These are phyloP conservation scores for Hybos culiciformis DNA, from an alignment of 2,888 invertebrate genomes.

Conservation along the genomic window DNA sequence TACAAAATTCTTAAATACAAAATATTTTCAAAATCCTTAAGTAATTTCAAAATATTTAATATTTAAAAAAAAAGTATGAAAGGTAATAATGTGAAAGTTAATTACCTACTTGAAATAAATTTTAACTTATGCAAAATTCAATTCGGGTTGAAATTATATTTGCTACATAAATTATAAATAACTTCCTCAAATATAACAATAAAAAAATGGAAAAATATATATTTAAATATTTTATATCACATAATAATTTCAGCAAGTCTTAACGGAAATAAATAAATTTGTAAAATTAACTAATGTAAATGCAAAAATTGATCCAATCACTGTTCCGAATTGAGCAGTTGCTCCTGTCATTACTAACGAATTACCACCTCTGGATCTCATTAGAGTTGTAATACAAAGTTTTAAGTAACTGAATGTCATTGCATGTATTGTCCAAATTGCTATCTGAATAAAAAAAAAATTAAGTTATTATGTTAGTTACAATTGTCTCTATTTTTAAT, in stretches of 20 bases:
- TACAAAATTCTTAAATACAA: no score
- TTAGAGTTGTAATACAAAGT: conserved; percentile 54
- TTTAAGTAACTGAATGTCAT: conserved; percentile 55
- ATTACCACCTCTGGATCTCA: conserved; percentile 48
- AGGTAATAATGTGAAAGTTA: no score
- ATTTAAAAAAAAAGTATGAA: no score
- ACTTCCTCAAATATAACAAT: neutral
- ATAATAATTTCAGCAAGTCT: conserved; percentile 25
- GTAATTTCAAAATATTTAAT: no score
- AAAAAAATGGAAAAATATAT: neutral
- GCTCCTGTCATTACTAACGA: conserved; percentile 59
- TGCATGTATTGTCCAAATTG: conserved; percentile 47
- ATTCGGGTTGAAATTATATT: no score
- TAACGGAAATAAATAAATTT: conserved; percentile 39
- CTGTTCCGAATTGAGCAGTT: conserved; percentile 55
- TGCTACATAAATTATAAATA: neutral
- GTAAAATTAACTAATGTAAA: conserved; percentile 49
- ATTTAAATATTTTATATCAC: no score
- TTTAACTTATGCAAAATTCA: no score
- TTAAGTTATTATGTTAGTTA: neutral
- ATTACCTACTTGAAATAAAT: no score
- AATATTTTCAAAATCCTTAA: no score
- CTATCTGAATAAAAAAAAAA: conserved; percentile 35
- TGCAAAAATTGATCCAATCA: conserved; percentile 48
- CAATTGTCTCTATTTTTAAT: no score